Evolutionary conservation across 2,797 vertebrate genomes (phyloP).

Genomic region (Pogonophryne albipinna): DNA sequence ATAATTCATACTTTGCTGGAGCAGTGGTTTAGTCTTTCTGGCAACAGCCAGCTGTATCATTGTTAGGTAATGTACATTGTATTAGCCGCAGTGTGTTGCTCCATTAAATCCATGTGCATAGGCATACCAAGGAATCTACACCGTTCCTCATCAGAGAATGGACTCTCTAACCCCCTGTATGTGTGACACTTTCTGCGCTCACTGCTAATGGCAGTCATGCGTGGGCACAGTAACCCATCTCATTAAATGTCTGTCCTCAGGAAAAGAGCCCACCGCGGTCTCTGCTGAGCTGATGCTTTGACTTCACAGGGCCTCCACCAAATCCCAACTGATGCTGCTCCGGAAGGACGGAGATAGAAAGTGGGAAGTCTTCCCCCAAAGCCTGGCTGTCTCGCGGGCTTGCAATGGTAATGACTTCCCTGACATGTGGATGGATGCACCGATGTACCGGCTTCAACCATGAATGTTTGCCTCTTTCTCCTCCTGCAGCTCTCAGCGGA

Average conservation of each 20-base stretch:
- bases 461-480: constrained; percentile 23
- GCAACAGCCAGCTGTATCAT: neutral
- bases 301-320: constrained; percentile 36
- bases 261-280: constrained; percentile 36
- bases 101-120: constrained; percentile 47
- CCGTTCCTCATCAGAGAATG: constrained; percentile 41
- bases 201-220: constrained; percentile 42
- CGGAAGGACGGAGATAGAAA: constrained; percentile 3
- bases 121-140: constrained; percentile 9
- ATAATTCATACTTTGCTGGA: constrained; percentile 18
- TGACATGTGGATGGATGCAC: constrained; percentile 48
- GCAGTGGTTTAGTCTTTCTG: constrained; percentile 11
- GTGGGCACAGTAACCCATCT: constrained; percentile 48
- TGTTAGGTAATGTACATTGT: constrained; percentile 20
- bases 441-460: constrained; percentile 29
- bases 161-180: constrained; percentile 39
- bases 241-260: constrained; percentile 57
- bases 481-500: constrained; percentile 31
- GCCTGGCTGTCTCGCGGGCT: constrained; percentile 23
- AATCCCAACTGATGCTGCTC: constrained; percentile 33
- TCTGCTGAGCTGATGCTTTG: constrained; percentile 42
- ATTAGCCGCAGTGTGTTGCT: constrained; percentile 30
- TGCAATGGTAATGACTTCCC: constrained; percentile 52
- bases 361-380: constrained; percentile 22
- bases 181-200: constrained; percentile 38